A percentile compares a stretch with the other conserved stretches of the same genome.
Evolutionary conservation across 64 coral and sea anemone genomes (phyloP).

Genomic region (Pocillopora damicornis): DNA sequence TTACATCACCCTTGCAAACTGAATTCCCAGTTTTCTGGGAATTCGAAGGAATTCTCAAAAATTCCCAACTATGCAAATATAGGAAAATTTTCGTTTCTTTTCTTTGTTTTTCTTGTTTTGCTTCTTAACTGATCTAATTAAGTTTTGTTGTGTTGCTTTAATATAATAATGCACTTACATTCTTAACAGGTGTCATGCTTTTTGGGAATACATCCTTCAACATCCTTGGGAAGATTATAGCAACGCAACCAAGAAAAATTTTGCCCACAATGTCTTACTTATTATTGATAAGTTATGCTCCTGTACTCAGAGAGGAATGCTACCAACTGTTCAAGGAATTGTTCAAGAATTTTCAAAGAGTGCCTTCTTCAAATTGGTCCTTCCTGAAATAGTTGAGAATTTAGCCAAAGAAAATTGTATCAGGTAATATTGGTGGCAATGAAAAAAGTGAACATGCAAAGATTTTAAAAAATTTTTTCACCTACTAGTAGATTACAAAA

Average conservation of each 20-base stretch:
- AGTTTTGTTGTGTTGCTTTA: too few relatives aligned
- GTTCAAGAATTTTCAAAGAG: slow-evolving; percentile 13
- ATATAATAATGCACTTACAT: too few relatives aligned
- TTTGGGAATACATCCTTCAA: slow-evolving; percentile 47
- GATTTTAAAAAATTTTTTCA: too few relatives aligned
- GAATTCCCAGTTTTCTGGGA: too few relatives aligned
- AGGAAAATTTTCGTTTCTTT: too few relatives aligned
- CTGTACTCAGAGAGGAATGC: not conserved
- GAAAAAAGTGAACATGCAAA: not conserved
- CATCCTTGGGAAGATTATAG: not conserved
- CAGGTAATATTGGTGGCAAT: not conserved
- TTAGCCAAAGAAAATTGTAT: not conserved
- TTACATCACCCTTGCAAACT: too few relatives aligned
- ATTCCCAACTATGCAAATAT: too few relatives aligned
- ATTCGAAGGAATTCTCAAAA: too few relatives aligned
- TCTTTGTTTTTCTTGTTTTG: too few relatives aligned
- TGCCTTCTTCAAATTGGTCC: slow-evolving; percentile 13
- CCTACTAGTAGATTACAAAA: too few relatives aligned
- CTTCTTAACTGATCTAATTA: too few relatives aligned
- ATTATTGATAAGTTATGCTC: slow-evolving; percentile 18
- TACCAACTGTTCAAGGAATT: slow-evolving; percentile 6
- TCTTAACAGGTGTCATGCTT: slow-evolving; percentile 27
- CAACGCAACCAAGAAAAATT: not conserved
- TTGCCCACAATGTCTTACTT: slow-evolving; percentile 1
- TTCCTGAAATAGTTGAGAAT: slow-evolving; percentile 6